Evolutionary conservation across 2,797 vertebrate genomes (phyloP), one percentile per base, ranked within the genome.

Genomic region (Gymnopithys bicolor): DNA sequence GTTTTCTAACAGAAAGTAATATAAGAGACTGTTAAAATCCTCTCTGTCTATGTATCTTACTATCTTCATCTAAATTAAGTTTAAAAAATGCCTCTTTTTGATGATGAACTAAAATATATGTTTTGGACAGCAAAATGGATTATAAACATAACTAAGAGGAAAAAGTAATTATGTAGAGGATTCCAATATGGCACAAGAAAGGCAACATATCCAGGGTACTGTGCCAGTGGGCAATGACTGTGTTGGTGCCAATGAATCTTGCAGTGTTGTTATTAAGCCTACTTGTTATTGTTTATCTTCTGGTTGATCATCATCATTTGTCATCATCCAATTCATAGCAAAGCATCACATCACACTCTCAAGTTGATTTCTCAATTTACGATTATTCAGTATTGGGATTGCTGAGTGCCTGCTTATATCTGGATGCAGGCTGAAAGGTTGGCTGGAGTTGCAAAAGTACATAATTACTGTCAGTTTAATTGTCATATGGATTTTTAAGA

Each of bases 271-370:
- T 64, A 74, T 93, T 95, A 91, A 91, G 32, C 56, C 60, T 69
- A 64, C 68, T 93, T 80, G 64, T 73, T 93, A 70, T 69, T 91
- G 70, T 91, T 94, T 89, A 70, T 91, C 56, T 89, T 94, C 48
- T 87, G 64, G 64, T 80, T 91, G 67, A 93, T 87, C 60, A 84
- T 70, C 77, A 58, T 70, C 23, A 83, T 94, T 93, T 94, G 68
- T 85, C 71, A 84, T 46, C 35, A 91, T 70, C 64, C 75, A 90
- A 28, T 80, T 85, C 66, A 53, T 83, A 91, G 39, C 45, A 63
- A 79, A 87, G n/a, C 75, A 84, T 41, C 66, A 11, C 41, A 48
- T 66, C 0, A 1, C 39, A 30, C 14, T 87, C 46, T 27, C 46
- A 64, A 46, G 53, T 2, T 91, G 89, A 71, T 84, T 89, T 82